Percentiles rank a stretch among this genome's conserved stretches.
Evolutionary conservation across 2,888 invertebrate species (phyloP).

Genomic region (Tinea pellionella): DNA sequence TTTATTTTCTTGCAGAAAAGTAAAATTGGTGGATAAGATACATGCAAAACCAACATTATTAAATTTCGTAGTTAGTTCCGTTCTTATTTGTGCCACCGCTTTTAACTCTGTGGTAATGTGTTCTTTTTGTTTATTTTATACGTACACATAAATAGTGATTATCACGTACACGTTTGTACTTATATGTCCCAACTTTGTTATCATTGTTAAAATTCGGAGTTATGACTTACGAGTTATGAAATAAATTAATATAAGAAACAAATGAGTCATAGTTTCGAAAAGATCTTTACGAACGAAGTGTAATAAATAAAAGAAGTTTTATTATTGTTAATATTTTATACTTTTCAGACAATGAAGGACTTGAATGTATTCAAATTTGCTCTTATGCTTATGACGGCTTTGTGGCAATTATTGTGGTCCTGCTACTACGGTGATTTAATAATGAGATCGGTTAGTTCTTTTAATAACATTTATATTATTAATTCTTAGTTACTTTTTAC

Average conservation of each 20-base stretch:
- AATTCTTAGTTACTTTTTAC: no score
- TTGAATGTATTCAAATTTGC: constrained; percentile 3
- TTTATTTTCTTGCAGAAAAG: background rate
- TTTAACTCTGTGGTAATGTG: constrained; percentile 2
- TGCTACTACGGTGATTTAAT: constrained; percentile 8
- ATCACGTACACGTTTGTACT: no score
- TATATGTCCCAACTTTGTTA: no score
- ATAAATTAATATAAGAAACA: no score
- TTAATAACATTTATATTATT: background rate
- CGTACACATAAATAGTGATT: no score
- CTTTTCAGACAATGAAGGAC: constrained; percentile 2
- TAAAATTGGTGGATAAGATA: constrained; percentile 1
- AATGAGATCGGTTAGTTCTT: background rate
- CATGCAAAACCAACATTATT: constrained; percentile 1
- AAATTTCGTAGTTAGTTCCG: constrained; percentile 2
- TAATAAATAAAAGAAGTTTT: no score
- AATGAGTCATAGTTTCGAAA: no score
- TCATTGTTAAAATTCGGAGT: no score
- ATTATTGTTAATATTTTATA: no score
- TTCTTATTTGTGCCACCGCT: constrained; percentile 3
- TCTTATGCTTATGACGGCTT: background rate
- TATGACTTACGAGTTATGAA: no score
- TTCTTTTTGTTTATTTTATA: background rate
- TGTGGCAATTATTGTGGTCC: constrained; percentile 2
- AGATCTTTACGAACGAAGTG: no score